phyloP scores from a whole-genome alignment of 92 coral and sea anemone genomes.

The Heliopora coerulea region DNA sequence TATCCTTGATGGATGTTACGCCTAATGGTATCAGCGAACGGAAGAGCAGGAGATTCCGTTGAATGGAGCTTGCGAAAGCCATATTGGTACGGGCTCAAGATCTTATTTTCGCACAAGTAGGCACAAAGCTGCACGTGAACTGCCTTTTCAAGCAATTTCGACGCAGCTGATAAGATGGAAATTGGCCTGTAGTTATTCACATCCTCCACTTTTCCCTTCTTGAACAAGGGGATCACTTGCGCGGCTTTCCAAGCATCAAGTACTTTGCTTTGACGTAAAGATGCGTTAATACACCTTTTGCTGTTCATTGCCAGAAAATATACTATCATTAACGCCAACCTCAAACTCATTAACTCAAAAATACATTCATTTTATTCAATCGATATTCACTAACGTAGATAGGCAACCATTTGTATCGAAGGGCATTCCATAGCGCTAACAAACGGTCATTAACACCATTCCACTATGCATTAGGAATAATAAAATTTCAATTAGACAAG shows the following conservation, averaged over 20 bases:
- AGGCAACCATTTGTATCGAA: too few species aligned
- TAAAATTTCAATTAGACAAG: too few species aligned
- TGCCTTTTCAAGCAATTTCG: conserved; percentile 31
- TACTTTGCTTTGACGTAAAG: conserved; percentile 43
- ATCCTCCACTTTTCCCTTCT: conserved; percentile 42
- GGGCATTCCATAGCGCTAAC: conserved; percentile 16
- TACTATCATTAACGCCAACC: too few species aligned
- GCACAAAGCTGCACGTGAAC: too few species aligned
- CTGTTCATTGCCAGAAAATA: too few species aligned
- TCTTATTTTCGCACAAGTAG: conserved; percentile 10
- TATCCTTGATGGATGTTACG: conserved; percentile 60
- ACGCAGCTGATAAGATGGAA: too few species aligned
- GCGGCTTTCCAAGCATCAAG: conserved; percentile 49
- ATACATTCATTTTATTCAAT: too few species aligned
- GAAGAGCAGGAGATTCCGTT: conserved; percentile 42
- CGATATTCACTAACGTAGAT: too few species aligned
- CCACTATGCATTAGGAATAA: too few species aligned
- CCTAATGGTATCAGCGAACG: conserved; percentile 58
- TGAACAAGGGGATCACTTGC: conserved; percentile 46
- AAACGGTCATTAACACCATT: conserved; percentile 38
- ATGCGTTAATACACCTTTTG: conserved; percentile 41
- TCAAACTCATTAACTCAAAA: too few species aligned
- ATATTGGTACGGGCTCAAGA: conserved; percentile 46
- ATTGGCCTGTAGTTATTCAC: too few species aligned
- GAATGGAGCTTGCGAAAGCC: conserved; percentile 48